Base-by-base conservation (phyloP, 2,797 vertebrate species). In the Pyrocephalus nanus region DNA sequence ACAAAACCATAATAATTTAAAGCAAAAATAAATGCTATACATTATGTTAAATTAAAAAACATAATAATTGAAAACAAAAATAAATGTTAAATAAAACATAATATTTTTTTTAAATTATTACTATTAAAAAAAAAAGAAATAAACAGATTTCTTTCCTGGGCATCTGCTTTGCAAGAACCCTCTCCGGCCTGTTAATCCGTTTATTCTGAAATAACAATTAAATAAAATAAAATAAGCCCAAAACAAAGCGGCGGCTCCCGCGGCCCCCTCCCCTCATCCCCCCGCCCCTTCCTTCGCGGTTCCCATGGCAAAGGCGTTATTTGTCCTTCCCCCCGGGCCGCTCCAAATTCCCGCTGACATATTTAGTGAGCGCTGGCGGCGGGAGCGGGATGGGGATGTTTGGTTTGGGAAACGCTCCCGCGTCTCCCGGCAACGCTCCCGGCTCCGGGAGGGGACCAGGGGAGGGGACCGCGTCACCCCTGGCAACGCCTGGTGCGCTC, bases 321-420 rank as follows among this genome's bases (percentile, higher is more conserved):
- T 97, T 97, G 95, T 95, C 92, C 77, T 96, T 72, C 79, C 89
- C 95, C 95, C 97, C 92, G 26, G 64, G 93, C 97, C 97, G 97
- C 97, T 98, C 97, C 98, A 98, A 99, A 98, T 98, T 98, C 98
- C 98, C 98, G 98, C 98, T 98, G 98, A 98, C 98, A 98, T 97
- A 98, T 98, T 99, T 98, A 98, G 98, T 98, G 98, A 97, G 98
- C 97, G 98, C 97, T 98, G 98, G 50, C 50, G 27, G 50, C 50
- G 50, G 50, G 9, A 16, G 98, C 98, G 98, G 98, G 98, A 97
- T 98, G 98, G 98, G 98, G 99, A 98, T 99, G 99, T 99, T 99
- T 99, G 98, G 98, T 99, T 99, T 99, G 98, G 99, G 99, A 99
- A 99, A 99, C 98, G 98, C 98, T 99, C 98, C 97, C 94, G 88